Evolutionary conservation across 2,113 vertebrate species (phyloP).

Genomic region (Eulacestoma nigropectus): DNA sequence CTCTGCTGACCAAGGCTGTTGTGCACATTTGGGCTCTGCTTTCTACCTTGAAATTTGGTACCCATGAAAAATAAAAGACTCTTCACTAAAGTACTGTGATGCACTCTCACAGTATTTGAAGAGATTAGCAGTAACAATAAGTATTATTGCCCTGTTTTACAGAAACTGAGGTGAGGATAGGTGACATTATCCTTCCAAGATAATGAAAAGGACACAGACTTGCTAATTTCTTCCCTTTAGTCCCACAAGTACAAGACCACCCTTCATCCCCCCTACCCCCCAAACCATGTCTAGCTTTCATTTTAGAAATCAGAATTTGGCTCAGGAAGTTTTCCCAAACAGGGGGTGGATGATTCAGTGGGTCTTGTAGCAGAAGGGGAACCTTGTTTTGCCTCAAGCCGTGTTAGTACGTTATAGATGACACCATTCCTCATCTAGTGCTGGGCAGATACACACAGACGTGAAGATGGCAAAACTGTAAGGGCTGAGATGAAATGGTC

Average conservation of each 20-base stretch:
- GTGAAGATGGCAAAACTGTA: not conserved
- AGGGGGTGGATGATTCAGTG: not conserved
- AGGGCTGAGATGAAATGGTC: not conserved
- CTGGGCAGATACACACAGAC: not conserved
- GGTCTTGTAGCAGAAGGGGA: not conserved
- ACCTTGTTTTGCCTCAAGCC: not conserved
- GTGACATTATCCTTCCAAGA: not conserved
- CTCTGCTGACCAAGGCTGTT: not conserved
- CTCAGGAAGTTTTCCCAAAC: not conserved
- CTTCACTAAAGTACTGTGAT: not conserved
- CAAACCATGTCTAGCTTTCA: not conserved
- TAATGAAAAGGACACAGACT: not conserved
- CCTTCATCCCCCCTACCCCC: accelerated
- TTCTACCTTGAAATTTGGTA: not conserved
- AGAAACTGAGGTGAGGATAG: not conserved
- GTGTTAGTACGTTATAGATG: not conserved
- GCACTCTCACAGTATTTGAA: not conserved
- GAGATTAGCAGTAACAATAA: not conserved
- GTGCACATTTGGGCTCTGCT: not conserved
- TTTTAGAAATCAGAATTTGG: not conserved
- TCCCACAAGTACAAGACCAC: not conserved
- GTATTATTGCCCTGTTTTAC: not conserved
- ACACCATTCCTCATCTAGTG: not conserved
- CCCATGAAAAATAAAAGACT: not conserved
- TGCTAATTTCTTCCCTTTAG: not conserved